phyloP scores from a whole-genome alignment of 1,140 invertebrate species.

The Aphelenchoides fujianensis region DNA sequence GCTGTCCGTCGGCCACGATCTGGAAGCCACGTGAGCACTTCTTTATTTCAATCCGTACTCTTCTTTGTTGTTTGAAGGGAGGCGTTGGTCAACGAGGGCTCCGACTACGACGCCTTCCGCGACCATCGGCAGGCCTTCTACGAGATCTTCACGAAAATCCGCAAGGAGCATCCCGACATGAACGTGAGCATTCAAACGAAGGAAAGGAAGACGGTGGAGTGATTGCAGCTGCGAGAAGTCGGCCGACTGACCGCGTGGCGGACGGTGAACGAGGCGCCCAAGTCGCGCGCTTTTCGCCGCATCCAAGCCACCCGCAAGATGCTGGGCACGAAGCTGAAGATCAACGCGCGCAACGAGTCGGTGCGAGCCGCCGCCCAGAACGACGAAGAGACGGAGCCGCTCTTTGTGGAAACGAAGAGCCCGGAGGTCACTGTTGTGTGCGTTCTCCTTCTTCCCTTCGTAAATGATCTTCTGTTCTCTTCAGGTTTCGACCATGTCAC shows the following conservation, averaged over 20 bases:
- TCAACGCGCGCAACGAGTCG: not conserved
- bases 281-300: slow-evolving; percentile 83
- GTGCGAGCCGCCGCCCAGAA: not conserved
- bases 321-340: slow-evolving; percentile 74
- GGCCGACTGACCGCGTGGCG: slow-evolving; percentile 91
- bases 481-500: slow-evolving; percentile 83
- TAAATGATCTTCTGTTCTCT: slow-evolving; percentile 11
- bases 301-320: slow-evolving; percentile 84
- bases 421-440: slow-evolving; percentile 47
- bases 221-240: slow-evolving; percentile 71
- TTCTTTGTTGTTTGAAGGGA: slow-evolving; percentile 12
- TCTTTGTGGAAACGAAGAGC: slow-evolving; percentile 36
- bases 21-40: slow-evolving; percentile 21
- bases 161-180: slow-evolving; percentile 79
- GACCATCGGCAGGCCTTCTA: slow-evolving; percentile 87
- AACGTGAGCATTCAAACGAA: no score
- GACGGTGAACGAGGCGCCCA: slow-evolving; percentile 84
- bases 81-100: slow-evolving; percentile 23
- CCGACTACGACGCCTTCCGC: slow-evolving; percentile 69
- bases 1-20: not conserved
- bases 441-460: no score
- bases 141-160: slow-evolving; percentile 77
- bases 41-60: slow-evolving; percentile 24
- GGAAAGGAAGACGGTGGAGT: no score
- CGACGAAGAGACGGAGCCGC: slow-evolving; percentile 11